Base-by-base conservation (phyloP, 2,113 vertebrate species). In the Oenanthe melanoleuca region DNA sequence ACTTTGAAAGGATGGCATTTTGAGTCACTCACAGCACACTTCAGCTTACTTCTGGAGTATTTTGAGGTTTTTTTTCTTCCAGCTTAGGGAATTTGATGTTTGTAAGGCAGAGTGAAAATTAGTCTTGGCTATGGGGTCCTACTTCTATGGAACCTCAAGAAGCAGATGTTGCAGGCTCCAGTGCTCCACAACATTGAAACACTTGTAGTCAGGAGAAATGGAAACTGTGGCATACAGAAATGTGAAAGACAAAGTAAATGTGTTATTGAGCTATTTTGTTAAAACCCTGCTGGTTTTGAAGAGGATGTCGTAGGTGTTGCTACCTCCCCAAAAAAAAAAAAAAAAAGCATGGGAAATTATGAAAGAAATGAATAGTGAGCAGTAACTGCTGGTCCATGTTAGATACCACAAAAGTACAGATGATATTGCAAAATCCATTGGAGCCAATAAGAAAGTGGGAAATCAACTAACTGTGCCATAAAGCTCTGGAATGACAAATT, bases 11-110 rank as follows among this genome's bases (percentile, higher is more conserved):
- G 86, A 77, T 49, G 15, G 34, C 33, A 72, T 79, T 94, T 70
- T 56, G 8, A 80, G 60, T 40, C 26, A 71, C n/a, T 89, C 44
- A 37, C 9, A 82, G 31, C 17, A 72, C 33, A 82, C 34, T 44
- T 87, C 81, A 89, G 14, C 26, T 85, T 89, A 44, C 28, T 75
- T 89, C 37, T 80, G 67, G 64, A 77, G 56, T 74, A 77, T 45
- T 80, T 55, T 33, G 42, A 47, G 8, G 4, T 25, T 79, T 73
- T 44, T 86, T 73, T 73, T 1, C 25, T n/a, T 33, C 8, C 33
- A 17, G 7, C 16, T 60, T 28, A 44, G 9, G 14, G 21, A 89
- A 82, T 82, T 75, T 49, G 8, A 42, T 49, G 20, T 49, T 12
- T 69, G 12, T 38, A 55, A 92, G 72, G 56, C 24, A 86, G 29